These are phyloP conservation scores for Theonella swinhoei DNA, from an alignment of 37 sponge, comb jelly and placozoan genomes.

Conservation along the genomic window DNA sequence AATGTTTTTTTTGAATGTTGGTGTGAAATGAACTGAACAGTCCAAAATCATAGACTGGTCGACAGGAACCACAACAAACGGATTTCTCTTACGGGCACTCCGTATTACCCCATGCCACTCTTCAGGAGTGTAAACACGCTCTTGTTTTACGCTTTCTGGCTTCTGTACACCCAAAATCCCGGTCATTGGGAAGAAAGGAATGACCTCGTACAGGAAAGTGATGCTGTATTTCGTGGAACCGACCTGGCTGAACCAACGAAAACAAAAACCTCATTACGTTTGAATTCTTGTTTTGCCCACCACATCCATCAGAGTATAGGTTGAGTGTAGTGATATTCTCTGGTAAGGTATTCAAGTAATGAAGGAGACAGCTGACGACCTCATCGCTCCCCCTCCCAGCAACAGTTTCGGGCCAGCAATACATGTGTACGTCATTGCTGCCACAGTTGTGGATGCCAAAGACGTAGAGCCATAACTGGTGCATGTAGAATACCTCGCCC, in stretches of 20 bases:
- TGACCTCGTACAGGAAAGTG: constrained; percentile 7
- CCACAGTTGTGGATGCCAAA: not conserved
- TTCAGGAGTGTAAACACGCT: constrained; percentile 1
- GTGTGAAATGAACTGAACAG: not conserved
- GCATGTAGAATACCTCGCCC: constrained; percentile 2
- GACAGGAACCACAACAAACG: not conserved
- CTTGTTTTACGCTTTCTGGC: not conserved
- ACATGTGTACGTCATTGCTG: not conserved
- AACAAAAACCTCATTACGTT: not conserved
- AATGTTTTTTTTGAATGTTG: not conserved
- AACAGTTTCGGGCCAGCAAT: not conserved
- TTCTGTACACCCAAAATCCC: constrained; percentile 17
- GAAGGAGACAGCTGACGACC: not conserved
- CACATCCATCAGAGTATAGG: constrained; percentile 8
- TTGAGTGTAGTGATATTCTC: not conserved
- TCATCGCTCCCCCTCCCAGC: not conserved
- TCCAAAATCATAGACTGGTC: not conserved
- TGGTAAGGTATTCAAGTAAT: not conserved
- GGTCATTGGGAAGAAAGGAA: constrained; percentile 13
- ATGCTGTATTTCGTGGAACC: not conserved
- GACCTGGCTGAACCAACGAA: not conserved
- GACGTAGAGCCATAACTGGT: constrained; percentile 1
- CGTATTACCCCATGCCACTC: not conserved
- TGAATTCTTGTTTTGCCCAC: constrained; percentile 4
- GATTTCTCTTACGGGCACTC: constrained; percentile 3